Base-by-base conservation (phyloP, 1,140 invertebrate genomes). In the Pectinophora gossypiella region DNA sequence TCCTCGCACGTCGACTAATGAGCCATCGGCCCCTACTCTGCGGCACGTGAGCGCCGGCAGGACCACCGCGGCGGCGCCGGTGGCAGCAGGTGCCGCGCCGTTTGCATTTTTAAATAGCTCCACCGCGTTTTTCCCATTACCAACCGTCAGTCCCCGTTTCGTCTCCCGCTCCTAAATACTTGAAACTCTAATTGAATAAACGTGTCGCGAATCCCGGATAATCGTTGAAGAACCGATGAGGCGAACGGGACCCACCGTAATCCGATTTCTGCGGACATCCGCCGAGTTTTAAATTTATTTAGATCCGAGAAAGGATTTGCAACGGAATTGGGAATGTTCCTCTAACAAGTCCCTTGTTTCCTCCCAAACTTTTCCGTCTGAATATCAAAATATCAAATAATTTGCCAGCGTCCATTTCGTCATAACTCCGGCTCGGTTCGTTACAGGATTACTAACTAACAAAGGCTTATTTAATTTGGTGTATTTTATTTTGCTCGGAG, bases 121-220 rank as follows among this genome's bases (percentile, higher is more conserved):
- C 40, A 21, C 47, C 51, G 48, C 56, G 51, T 54, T 54, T 53
- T 47, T 45, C 4, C 47, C 51, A 59, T 54, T 54, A 32, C 47
- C 51, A 40, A 16, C 9, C 21, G 15, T 5, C 42, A n/a, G 1
- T 47, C 22, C n/a, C 6, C 21, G 45, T 9, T 10, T 13, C n/a
- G 5, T 27, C 19, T 32, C 45, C 45, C 42, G 32, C 53, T 46
- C 63, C 59, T 65, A 65, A 68, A 66, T 61, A 60, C 60, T 68
- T 56, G 36, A 53, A 58, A 60, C 45, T 72, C 65, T 72, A 72
- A 72, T 72, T 72, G 68, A 61, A 72, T 68, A 72, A 68, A 66
- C 68, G 68, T 72, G 68, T 72, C 53, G 63, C 23, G 63, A 70
- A 63, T 61, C 55, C 59, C 45, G 59, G 42, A 64, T 62, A 63